These are phyloP conservation scores for Steinernema hermaphroditum DNA, from an alignment of 2,888 invertebrate genomes.

Conservation along the genomic window DNA sequence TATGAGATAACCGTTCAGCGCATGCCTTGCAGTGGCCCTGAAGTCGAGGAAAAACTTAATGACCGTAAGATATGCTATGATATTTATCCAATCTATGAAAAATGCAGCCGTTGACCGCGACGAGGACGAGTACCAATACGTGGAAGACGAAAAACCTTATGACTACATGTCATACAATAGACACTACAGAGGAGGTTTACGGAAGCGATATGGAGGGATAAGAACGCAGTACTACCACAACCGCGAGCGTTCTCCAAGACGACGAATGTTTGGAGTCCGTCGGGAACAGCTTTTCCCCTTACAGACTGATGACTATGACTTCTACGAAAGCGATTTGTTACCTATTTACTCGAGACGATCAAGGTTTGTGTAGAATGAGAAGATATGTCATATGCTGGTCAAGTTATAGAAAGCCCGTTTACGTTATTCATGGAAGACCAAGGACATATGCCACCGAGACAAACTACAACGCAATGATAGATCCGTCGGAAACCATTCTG, in stretches of 20 bases:
- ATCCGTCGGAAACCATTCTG: background rate
- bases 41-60: background rate
- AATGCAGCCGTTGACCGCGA: background rate
- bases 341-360: background rate
- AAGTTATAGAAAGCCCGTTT: background rate
- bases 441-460: background rate
- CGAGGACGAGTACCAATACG: background rate
- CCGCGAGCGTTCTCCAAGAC: background rate
- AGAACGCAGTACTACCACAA: background rate
- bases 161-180: background rate
- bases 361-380: background rate
- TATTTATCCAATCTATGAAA: background rate
- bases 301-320: background rate
- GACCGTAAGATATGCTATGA: background rate
- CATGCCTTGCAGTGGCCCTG: conserved; percentile 41
- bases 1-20: conserved; percentile 55
- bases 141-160: background rate
- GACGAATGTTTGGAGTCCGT: background rate
- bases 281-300: background rate
- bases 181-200: background rate
- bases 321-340: background rate
- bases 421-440: background rate
- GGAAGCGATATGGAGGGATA: background rate
- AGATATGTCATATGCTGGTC: background rate
- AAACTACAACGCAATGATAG: background rate